These are phyloP conservation scores for Melanotaenia boesemani DNA, from an alignment of 2,797 vertebrate species.

Conservation along the genomic window DNA sequence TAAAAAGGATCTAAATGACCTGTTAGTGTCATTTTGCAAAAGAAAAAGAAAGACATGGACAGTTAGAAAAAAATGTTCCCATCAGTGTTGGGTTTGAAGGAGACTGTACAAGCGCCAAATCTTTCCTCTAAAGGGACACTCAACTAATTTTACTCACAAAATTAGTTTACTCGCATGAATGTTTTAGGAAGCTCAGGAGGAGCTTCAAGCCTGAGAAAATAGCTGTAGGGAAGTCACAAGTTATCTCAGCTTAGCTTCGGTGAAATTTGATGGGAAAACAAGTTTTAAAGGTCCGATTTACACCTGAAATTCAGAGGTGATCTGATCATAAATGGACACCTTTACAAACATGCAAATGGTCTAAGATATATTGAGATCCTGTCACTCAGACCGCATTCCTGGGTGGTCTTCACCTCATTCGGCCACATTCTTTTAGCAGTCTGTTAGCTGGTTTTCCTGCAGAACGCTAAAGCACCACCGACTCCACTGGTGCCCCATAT, in stretches of 20 bases:
- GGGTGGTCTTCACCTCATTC: neutral
- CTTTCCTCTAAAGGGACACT: slow-evolving; percentile 39
- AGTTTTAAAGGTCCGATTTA: neutral
- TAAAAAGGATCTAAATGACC: slow-evolving; percentile 34
- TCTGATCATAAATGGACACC: neutral
- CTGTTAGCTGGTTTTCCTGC: neutral
- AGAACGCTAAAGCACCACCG: neutral
- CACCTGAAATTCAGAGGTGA: neutral
- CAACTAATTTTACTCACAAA: slow-evolving; percentile 8
- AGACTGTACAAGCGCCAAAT: slow-evolving; percentile 18
- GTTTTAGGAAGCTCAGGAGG: slow-evolving; percentile 3
- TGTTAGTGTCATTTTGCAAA: slow-evolving; percentile 34
- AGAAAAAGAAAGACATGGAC: slow-evolving; percentile 43
- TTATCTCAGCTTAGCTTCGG: neutral
- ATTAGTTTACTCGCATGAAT: neutral
- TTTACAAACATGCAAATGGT: neutral
- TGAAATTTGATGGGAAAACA: neutral
- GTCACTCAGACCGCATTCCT: neutral
- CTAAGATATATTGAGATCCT: neutral
- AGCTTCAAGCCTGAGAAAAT: slow-evolving; percentile 25
- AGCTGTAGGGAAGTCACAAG: neutral
- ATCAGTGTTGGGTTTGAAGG: slow-evolving; percentile 33
- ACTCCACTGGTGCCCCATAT: no score
- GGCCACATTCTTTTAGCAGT: neutral
- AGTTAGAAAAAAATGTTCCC: slow-evolving; percentile 69